Percentiles rank a stretch among this genome's conserved stretches.
These are phyloP conservation scores for Balearica regulorum DNA, from an alignment of 2,797 vertebrate genomes.

Conservation along the genomic window DNA sequence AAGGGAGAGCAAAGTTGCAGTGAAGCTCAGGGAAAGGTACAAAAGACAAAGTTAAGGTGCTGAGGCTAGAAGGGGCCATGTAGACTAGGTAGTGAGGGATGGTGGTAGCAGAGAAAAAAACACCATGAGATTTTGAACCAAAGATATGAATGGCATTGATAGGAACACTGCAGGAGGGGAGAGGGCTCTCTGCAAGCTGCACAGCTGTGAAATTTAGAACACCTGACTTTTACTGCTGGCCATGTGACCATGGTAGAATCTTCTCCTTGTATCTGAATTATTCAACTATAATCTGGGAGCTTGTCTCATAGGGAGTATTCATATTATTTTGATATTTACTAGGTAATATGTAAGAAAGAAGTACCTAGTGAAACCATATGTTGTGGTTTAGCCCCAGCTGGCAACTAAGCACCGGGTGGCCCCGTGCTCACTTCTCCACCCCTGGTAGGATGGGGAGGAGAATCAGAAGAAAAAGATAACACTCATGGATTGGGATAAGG, in stretches of 20 bases:
- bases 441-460: too few species aligned
- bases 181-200: background rate
- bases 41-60: background rate
- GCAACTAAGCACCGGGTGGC: too few species aligned
- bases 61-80: background rate
- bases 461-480: too few species aligned
- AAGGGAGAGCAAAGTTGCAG: background rate
- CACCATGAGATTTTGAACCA: background rate
- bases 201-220: background rate
- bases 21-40: background rate
- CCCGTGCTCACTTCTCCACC: too few species aligned
- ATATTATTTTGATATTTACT: background rate
- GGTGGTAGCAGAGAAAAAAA: background rate
- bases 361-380: background rate
- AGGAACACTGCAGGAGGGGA: background rate
- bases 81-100: background rate
- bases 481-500: too few species aligned
- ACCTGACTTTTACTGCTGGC: background rate
- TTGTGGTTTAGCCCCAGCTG: too few species aligned
- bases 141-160: background rate
- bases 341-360: background rate
- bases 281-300: background rate
- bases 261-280: background rate
- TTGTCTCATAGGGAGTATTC: background rate
- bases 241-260: background rate